These are phyloP conservation scores for Latrodectus hesperus DNA, from an alignment of 2,888 invertebrate genomes.

Conservation along the genomic window DNA sequence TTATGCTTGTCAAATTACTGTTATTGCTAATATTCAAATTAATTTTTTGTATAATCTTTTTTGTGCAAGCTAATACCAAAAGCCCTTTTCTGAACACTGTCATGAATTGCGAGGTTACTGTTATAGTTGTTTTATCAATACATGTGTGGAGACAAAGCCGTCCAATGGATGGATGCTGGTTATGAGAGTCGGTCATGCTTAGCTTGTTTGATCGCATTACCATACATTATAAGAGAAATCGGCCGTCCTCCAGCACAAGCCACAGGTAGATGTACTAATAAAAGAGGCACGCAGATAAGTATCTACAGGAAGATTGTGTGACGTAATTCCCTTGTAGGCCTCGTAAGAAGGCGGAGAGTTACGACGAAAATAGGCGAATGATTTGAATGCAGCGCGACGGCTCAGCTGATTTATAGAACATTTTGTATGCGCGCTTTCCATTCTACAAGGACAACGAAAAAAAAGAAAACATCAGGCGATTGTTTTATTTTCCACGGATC, in stretches of 20 bases:
- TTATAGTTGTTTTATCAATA: no score
- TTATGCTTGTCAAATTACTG: no score
- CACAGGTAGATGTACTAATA: conserved; percentile 27
- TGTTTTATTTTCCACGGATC: conserved; percentile 25
- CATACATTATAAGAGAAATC: conserved; percentile 35
- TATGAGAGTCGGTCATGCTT: conserved; percentile 29
- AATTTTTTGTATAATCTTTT: no score
- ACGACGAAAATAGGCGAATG: conserved; percentile 39
- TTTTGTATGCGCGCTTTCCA: conserved; percentile 16
- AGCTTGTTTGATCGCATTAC: conserved; percentile 39
- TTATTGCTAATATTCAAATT: no score
- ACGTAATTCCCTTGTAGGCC: conserved; percentile 15
- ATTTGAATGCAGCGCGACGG: conserved; percentile 44
- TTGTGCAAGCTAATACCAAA: no score
- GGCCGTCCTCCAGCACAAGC: conserved; percentile 14
- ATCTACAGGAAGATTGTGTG: conserved; percentile 26
- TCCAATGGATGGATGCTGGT: conserved; percentile 16
- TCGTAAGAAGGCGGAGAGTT: conserved; percentile 34
- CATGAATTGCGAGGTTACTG: no score
- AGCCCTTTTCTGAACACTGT: no score
- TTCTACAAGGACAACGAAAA: conserved; percentile 38
- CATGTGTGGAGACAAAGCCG: conserved; percentile 15
- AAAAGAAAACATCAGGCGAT: conserved; percentile 10
- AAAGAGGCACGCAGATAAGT: conserved; percentile 36
- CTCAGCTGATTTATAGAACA: conserved; percentile 38